phyloP scores from a whole-genome alignment of 2,888 invertebrate species.

The Cheilosia urbana region DNA sequence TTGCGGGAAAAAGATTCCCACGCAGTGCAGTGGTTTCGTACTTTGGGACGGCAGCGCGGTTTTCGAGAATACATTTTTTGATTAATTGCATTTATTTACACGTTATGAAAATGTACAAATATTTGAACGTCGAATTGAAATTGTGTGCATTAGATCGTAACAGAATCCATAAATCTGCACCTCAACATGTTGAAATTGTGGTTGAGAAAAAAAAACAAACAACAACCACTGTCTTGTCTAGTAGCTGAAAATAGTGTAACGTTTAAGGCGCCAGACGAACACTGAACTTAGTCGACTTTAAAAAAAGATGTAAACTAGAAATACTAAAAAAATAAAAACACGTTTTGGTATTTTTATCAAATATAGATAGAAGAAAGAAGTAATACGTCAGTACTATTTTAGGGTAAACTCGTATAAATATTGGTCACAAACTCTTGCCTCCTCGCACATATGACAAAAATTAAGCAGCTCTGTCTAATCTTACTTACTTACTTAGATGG shows the following conservation, averaged over 20 bases:
- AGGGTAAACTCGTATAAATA: too few relatives aligned
- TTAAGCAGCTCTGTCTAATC: too few relatives aligned
- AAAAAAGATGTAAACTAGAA: not conserved
- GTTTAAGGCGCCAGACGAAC: not conserved
- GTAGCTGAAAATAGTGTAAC: not conserved
- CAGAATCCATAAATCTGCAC: conserved; percentile 4
- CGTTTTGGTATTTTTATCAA: too few relatives aligned
- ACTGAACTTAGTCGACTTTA: not conserved
- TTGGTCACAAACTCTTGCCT: too few relatives aligned
- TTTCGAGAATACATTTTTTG: conserved; percentile 5
- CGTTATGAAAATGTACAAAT: conserved; percentile 15
- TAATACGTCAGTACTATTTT: too few relatives aligned
- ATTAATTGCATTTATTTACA: conserved; percentile 35
- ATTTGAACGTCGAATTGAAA: conserved; percentile 21
- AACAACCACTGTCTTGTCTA: not conserved
- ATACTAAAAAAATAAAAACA: too few relatives aligned
- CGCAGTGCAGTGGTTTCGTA: conserved; percentile 28
- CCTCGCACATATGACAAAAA: too few relatives aligned
- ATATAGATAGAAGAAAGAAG: too few relatives aligned
- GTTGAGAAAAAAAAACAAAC: not conserved
- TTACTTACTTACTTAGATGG: too few relatives aligned
- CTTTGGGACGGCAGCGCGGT: conserved; percentile 19
- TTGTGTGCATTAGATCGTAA: conserved; percentile 22
- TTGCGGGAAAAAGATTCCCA: conserved; percentile 54
- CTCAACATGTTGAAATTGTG: not conserved